Conservation (phyloP, 2,888 invertebrate species). For the Biston stratarius region DNA sequence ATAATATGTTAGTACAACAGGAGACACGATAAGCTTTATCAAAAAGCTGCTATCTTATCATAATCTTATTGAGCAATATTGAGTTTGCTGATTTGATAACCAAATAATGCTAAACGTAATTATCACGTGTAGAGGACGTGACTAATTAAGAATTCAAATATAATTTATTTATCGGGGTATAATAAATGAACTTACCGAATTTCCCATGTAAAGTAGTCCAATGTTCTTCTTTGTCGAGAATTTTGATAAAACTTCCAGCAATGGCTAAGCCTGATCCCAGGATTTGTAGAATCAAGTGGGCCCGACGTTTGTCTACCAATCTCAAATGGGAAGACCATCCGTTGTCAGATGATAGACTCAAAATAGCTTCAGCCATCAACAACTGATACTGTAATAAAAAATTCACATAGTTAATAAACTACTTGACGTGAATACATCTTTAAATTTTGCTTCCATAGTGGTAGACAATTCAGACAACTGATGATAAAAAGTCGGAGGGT, state of each 20-base stretch:
- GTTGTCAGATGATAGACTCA: constrained; percentile 57
- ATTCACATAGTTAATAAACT: no score
- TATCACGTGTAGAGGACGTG: constrained; percentile 2
- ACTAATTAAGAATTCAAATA: neutral
- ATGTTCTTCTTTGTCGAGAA: constrained; percentile 53
- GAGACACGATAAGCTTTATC: neutral
- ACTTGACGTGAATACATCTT: no score
- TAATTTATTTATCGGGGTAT: neutral
- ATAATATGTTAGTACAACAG: neutral
- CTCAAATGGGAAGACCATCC: constrained; percentile 59
- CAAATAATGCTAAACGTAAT: neutral
- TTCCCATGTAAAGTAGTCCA: constrained; percentile 62
- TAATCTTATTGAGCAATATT: constrained; percentile 13
- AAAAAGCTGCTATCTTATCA: neutral
- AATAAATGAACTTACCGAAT: constrained; percentile 48
- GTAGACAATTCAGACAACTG: no score
- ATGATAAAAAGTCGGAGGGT: no score
- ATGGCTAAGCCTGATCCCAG: constrained; percentile 60
- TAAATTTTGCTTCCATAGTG: no score
- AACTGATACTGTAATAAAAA: constrained; percentile 60
- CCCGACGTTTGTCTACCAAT: constrained; percentile 54
- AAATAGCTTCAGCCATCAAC: constrained; percentile 63
- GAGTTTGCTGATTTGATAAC: constrained; percentile 7
- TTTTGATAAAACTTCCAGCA: constrained; percentile 57
- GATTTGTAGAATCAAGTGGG: constrained; percentile 62